Conservation (phyloP, 1,140 invertebrate genomes). For the Ceratosolen solmsi region DNA sequence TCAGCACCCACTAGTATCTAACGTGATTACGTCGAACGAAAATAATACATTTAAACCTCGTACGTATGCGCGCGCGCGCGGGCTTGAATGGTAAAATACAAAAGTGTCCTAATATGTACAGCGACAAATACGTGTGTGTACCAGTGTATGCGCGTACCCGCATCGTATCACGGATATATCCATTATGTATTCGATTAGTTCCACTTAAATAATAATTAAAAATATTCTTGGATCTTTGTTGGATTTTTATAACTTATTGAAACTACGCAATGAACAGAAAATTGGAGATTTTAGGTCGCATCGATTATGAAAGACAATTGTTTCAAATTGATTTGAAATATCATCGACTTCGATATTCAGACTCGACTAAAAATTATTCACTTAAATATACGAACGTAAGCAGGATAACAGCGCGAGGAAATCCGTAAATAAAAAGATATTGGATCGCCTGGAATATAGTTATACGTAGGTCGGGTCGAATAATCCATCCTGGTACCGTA, state of each 20-base stretch:
- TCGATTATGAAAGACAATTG: not conserved
- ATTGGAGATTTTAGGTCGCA: not conserved
- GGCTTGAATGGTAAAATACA: not conserved
- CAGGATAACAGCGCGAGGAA: not conserved
- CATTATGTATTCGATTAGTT: not conserved
- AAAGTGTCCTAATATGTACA: not conserved
- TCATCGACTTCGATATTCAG: not conserved
- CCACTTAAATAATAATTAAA: not conserved
- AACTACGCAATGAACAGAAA: not conserved
- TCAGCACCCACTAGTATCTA: constrained; percentile 12
- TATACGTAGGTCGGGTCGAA: not conserved
- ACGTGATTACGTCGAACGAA: constrained; percentile 4
- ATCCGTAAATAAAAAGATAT: not conserved
- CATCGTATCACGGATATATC: too few relatives aligned
- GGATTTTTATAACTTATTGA: not conserved
- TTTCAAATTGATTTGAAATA: not conserved
- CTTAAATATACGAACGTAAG: not conserved
- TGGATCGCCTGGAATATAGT: too few relatives aligned
- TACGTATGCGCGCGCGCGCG: not conserved
- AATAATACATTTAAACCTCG: not conserved
- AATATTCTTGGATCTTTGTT: not conserved
- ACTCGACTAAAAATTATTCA: not conserved
- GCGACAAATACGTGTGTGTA: not conserved
- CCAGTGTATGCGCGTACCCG: too few relatives aligned
- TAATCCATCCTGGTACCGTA: not conserved